A percentile compares a stretch with the other conserved stretches of the same genome.
phyloP scores from a whole-genome alignment of 2,113 vertebrate genomes.

The Ctenomys sociabilis region DNA sequence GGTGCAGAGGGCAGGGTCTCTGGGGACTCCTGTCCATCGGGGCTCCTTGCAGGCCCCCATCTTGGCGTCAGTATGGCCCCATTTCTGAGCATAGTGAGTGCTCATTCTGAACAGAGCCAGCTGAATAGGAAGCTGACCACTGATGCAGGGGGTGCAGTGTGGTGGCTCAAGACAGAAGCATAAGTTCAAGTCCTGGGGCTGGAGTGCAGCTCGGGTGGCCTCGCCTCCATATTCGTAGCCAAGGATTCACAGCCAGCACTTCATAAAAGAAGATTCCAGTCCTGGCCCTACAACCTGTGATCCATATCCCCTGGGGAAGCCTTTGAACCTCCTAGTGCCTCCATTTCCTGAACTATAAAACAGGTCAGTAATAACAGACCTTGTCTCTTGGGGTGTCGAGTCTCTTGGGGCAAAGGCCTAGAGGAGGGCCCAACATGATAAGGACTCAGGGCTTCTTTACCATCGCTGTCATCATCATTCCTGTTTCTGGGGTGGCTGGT shows the following conservation, averaged over 20 bases:
- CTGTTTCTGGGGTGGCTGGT: not conserved
- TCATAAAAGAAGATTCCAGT: not conserved
- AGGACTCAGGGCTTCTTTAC: fast-evolving
- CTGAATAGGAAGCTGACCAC: not conserved
- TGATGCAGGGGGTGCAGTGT: fast-evolving
- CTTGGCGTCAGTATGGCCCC: not conserved
- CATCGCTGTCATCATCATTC: fast-evolving
- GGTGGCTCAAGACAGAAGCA: not conserved
- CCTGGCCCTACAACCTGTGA: not conserved
- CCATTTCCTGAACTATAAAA: not conserved
- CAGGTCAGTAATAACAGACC: not conserved
- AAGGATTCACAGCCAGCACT: not conserved
- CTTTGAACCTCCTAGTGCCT: not conserved
- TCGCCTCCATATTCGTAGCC: not conserved
- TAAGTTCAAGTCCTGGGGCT: not conserved
- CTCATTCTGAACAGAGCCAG: not conserved
- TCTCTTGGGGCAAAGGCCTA: not conserved
- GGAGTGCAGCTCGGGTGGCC: not conserved
- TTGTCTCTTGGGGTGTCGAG: not conserved
- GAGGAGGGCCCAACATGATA: too few species aligned
- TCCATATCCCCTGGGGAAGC: not conserved
- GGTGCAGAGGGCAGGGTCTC: not conserved
- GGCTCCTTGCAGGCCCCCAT: not conserved
- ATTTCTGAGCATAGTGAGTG: not conserved
- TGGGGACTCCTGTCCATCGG: not conserved